Evolutionary conservation across 2,797 vertebrate species (phyloP).

Genomic region (Propithecus perrieri): DNA sequence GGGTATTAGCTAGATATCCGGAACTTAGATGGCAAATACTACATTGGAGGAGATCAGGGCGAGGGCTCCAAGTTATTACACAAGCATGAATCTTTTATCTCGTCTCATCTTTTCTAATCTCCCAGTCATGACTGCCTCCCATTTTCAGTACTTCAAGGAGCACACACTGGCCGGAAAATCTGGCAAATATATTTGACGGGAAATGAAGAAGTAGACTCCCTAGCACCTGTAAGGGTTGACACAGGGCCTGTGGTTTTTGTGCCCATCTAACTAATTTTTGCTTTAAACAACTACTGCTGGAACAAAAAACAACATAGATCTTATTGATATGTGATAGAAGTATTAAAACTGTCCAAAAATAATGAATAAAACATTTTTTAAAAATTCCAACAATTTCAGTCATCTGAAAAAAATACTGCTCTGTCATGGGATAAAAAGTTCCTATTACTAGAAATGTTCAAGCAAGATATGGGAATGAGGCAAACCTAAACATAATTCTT

Average conservation of each 20-base stretch:
- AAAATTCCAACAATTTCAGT: background rate
- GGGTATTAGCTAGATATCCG: background rate
- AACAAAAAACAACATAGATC: background rate
- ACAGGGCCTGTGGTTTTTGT: background rate
- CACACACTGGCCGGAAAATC: background rate
- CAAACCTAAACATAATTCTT: background rate
- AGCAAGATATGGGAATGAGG: background rate
- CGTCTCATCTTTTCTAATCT: background rate
- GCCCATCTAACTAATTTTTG: background rate
- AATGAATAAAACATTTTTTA: background rate
- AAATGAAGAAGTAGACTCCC: background rate
- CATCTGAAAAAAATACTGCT: background rate
- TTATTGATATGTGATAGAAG: background rate
- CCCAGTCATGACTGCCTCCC: background rate
- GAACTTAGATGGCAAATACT: background rate
- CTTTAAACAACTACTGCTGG: background rate
- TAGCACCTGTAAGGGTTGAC: background rate
- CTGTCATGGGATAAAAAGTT: background rate
- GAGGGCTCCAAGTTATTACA: background rate
- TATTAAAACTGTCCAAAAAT: background rate
- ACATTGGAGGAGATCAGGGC: background rate
- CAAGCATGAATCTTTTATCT: background rate
- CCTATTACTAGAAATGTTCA: background rate
- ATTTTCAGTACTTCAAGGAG: background rate
- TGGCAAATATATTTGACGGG: background rate